Base-by-base conservation (phyloP, 2,888 invertebrate species). In the Napeogenes sylphis region DNA sequence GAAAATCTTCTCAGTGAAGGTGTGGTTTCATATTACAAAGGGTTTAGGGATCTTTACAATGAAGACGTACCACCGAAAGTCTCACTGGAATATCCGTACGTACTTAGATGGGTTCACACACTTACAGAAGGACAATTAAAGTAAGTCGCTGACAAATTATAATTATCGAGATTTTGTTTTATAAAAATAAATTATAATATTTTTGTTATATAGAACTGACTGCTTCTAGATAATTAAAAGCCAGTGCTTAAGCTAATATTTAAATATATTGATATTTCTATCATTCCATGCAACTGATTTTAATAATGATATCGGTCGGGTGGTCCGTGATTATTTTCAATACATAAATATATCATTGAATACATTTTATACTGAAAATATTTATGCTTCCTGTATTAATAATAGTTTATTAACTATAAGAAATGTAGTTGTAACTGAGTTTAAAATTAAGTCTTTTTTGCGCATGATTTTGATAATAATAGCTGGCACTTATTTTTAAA, bases 31-130 rank as follows among this genome's bases (percentile, higher is more conserved):
- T 38, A 47, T 0, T 55, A 63, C 2, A 13, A 59, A 45, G 76
- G 73, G 2, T 77, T 73, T 54, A 73, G 82, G 65, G 76, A 80
- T 46, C 5, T 69, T 0, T 82, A 81, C 55, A 58, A 78, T 14
- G 63, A 68, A 0, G 65, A 69, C 10, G 33, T 74, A 0, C 30
- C 70, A 3, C 80, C 81, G 0, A 73, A 78, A 69, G 63, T 77
- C 46, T 70, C 74, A 3, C 32, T 77, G 12, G 82, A 82, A 61
- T 79, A 70, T 35, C 72, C 75, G 0, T 71, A 69, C n/a, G 70
- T 66, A 4, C 62, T 79, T 30, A 72, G 81, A 55, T 82, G 79
- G 79, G 58, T 72, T 32, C 81, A 81, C 56, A 71, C 72, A 0
- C 64, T 80, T 14, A 80, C 80, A 54, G 79, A 81, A 46, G 78